Evolutionary conservation across 53 echinoderm and acorn worm genomes (phyloP).

Genomic region (Henricia sp.): DNA sequence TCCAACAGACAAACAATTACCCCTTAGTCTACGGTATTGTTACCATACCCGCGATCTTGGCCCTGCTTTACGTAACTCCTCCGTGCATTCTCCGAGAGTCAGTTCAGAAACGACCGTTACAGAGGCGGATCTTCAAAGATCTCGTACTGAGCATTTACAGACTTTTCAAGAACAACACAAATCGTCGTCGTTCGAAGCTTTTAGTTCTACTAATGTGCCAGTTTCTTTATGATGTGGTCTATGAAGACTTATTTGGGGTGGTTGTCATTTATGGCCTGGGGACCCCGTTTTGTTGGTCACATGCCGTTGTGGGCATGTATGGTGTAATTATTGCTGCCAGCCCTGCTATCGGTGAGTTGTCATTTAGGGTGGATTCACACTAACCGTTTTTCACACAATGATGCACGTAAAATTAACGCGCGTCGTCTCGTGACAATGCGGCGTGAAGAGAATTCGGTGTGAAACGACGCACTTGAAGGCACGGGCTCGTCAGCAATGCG

Average conservation of each 20-base stretch:
- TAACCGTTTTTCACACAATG: no score
- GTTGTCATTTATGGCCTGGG: constrained; percentile 56
- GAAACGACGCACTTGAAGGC: no score
- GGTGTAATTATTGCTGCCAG: not conserved
- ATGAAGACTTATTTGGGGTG: constrained; percentile 43
- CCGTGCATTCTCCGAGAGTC: constrained; percentile 63
- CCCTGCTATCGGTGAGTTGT: constrained; percentile 33
- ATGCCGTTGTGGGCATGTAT: constrained; percentile 32
- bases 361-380: not conserved
- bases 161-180: constrained; percentile 1
- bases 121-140: constrained; percentile 31
- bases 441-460: no score
- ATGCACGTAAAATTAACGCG: no score
- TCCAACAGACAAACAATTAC: constrained; percentile 34
- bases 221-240: constrained; percentile 14
- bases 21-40: constrained; percentile 14
- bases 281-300: constrained; percentile 68
- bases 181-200: constrained; percentile 22
- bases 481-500: no score
- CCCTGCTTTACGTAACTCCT: constrained; percentile 47
- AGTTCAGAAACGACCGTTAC: not conserved
- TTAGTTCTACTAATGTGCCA: constrained; percentile 30
- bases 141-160: constrained; percentile 25
- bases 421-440: no score
- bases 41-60: constrained; percentile 11